These are phyloP conservation scores for Mongoloraphidia duomilia DNA, from an alignment of 2,888 invertebrate genomes.

Conservation along the genomic window DNA sequence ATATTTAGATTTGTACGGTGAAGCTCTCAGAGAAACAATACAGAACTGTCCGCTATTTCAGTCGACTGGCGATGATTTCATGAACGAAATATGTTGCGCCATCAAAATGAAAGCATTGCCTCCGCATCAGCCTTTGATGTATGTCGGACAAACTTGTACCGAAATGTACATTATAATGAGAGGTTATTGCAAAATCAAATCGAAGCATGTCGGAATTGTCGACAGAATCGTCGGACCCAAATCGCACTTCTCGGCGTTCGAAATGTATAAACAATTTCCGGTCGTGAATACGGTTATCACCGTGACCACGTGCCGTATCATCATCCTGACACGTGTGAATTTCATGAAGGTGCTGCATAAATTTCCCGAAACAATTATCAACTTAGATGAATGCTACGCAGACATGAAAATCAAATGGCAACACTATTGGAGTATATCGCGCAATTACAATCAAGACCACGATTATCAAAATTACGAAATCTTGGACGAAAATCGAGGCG, in stretches of 20 bases:
- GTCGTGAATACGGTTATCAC: conserved; percentile 14
- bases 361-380: conserved; percentile 1
- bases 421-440: no score
- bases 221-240: not conserved
- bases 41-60: no score
- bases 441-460: no score
- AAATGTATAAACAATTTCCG: conserved; percentile 15
- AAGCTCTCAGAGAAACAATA: no score
- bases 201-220: not conserved
- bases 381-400: conserved; percentile 1
- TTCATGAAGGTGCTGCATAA: conserved; percentile 18
- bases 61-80: conserved; percentile 1
- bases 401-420: not conserved
- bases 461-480: no score
- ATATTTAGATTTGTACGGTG: no score
- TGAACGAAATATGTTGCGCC: conserved; percentile 9
- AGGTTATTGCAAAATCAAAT: conserved; percentile 15
- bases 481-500: no score
- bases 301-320: conserved; percentile 13
- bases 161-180: conserved; percentile 16
- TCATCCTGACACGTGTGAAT: conserved; percentile 8
- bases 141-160: conserved; percentile 16
- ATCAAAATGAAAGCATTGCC: conserved; percentile 12
- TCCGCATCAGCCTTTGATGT: conserved; percentile 16
- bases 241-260: conserved; percentile 8